Evolutionary conservation across 2,113 vertebrate genomes (phyloP), one percentile per base, ranked within the genome.

Genomic region (Prietella phreatophila): DNA sequence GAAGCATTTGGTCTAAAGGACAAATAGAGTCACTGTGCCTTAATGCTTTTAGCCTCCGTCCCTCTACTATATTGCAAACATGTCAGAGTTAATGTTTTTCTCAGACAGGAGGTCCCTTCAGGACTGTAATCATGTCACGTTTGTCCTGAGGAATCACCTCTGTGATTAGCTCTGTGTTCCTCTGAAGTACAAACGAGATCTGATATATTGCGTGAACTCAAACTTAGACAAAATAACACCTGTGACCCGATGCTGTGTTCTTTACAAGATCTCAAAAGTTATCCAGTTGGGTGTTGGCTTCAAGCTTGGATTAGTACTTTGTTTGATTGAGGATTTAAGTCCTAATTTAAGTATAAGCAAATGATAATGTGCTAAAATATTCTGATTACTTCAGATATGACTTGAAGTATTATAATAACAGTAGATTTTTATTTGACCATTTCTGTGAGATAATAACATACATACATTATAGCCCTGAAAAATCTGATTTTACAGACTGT

Each of bases 151-250:
- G 47, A 85, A 60, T 87, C 60, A 73, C 13, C 22, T 60, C 25
- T 30, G 22, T 76, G 55, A 90, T 90, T 87, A 81, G 6, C 84
- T 83, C 67, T 56, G 13, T 17, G 47, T 30, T 82, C 76, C 89
- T 36, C 81, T 82, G 58, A 89, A 84, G 47, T 63, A 19, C 53
- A n/a, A 88, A 63, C 53, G 30, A 79, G 25, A 14, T 80, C 76
- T 84, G 65, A 55, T 71, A 27, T 56, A 30, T 20, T 56, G 17
- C 55, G 71, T 63, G 55, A 17, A 56, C 60, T 53, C 39, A 69
- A 39, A 76, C 13, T 69, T 82, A 39, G 47, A 88, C 80, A 88
- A 79, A 65, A 69, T 86, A 58, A 61, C 65, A 79, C 53, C 85
- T 61, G 39, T 84, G 69, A 53, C 22, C 56, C 17, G 0, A 50